Conservation (phyloP, 2,797 vertebrate genomes). For the Scolopax rusticola region DNA sequence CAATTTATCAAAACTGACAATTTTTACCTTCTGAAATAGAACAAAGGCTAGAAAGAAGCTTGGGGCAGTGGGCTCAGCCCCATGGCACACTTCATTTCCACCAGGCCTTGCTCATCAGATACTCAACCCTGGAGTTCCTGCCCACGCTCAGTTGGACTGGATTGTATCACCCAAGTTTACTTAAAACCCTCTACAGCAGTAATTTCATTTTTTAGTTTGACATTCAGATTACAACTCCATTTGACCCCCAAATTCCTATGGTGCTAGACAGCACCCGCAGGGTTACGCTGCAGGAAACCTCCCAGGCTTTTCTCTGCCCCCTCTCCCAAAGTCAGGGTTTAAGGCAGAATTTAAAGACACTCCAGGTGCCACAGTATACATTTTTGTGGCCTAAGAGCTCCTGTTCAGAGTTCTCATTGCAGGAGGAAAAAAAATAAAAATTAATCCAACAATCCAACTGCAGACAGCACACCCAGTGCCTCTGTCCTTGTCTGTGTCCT, state of each 20-base stretch:
- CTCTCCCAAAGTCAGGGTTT: background rate
- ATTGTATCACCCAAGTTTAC: background rate
- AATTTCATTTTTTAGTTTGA: background rate
- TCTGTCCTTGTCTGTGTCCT: background rate
- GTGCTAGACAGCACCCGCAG: background rate
- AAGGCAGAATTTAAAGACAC: background rate
- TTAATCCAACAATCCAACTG: background rate
- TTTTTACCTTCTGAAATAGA: background rate
- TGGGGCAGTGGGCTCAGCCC: background rate
- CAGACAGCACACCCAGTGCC: background rate
- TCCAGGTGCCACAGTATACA: background rate
- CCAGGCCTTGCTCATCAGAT: background rate
- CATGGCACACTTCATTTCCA: background rate
- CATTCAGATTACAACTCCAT: background rate
- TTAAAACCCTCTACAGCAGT: background rate
- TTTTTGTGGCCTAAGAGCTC: background rate
- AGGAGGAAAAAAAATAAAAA: background rate
- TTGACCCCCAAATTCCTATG: background rate
- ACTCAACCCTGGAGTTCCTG: background rate
- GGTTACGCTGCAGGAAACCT: background rate
- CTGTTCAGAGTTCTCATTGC: background rate
- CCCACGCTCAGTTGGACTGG: background rate
- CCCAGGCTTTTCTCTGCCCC: background rate
- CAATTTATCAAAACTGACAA: background rate
- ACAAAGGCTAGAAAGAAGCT: background rate